Conservation (phyloP, 1,140 invertebrate species). For the Stenopsyche tienmushanensis region DNA sequence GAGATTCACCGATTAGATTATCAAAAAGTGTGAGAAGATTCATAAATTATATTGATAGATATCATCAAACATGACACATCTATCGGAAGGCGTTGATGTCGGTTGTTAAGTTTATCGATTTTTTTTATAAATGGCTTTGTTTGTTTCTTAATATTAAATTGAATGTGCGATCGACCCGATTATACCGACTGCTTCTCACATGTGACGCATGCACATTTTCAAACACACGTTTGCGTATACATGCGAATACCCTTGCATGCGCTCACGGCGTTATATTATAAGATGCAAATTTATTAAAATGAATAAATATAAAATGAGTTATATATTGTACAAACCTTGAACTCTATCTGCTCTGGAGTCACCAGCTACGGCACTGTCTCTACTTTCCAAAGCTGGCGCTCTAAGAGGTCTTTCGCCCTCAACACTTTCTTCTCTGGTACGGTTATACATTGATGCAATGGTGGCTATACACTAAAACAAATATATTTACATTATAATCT, state of each 20-base stretch:
- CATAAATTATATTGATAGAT: too few species aligned
- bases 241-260: conserved; percentile 10
- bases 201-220: too few species aligned
- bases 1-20: too few species aligned
- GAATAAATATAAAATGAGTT: conserved; percentile 2
- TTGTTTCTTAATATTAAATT: too few species aligned
- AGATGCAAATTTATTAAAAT: neutral
- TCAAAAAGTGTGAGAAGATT: too few species aligned
- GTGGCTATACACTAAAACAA: conserved; percentile 64
- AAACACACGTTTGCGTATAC: conserved; percentile 16
- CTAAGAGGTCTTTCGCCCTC: conserved; percentile 65
- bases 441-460: conserved; percentile 69
- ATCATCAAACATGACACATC: too few species aligned
- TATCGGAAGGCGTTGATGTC: too few species aligned
- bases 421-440: conserved; percentile 72
- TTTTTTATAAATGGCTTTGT: too few species aligned
- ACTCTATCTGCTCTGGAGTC: conserved; percentile 59
- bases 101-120: too few species aligned
- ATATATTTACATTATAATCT: conserved; percentile 5
- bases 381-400: conserved; percentile 63
- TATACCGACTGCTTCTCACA: too few species aligned
- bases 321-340: conserved; percentile 50
- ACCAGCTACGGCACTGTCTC: conserved; percentile 54
- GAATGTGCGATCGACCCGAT: neutral
- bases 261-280: neutral